Evolutionary conservation across 2,113 vertebrate genomes (phyloP).

Genomic region (Taxidea taxus): DNA sequence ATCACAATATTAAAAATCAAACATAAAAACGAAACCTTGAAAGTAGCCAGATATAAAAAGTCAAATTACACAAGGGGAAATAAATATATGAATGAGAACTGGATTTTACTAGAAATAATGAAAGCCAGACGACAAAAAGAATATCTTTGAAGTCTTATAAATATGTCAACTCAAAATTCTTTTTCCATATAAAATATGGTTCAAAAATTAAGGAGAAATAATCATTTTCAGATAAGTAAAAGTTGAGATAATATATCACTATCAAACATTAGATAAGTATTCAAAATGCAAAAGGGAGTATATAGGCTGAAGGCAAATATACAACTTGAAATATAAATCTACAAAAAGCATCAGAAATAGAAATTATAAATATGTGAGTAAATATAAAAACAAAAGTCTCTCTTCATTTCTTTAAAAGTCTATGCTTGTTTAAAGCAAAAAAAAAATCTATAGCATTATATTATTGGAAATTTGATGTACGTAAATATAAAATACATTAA

Average conservation of each 20-base stretch:
- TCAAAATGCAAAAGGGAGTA: not conserved
- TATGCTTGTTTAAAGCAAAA: not conserved
- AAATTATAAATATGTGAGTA: not conserved
- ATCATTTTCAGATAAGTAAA: not conserved
- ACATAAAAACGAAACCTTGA: not conserved
- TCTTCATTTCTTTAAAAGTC: not conserved
- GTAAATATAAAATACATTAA: not conserved
- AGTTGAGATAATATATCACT: not conserved
- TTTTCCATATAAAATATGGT: not conserved
- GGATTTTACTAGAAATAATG: not conserved
- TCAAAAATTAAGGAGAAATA: not conserved
- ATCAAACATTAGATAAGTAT: not conserved
- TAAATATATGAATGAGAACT: not conserved
- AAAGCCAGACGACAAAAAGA: not conserved
- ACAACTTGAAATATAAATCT: not conserved
- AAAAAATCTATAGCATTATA: not conserved
- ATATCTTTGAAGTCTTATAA: not conserved
- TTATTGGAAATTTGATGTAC: not conserved
- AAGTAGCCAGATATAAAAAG: not conserved
- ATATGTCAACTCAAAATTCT: not conserved
- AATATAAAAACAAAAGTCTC: not conserved
- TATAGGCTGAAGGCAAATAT: not conserved
- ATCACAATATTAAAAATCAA: not conserved
- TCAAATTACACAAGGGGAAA: not conserved
- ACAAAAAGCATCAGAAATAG: not conserved